Percentiles rank a stretch among this genome's conserved stretches.
phyloP scores from a whole-genome alignment of 2,113 vertebrate genomes.

The Halichoerus grypus region DNA sequence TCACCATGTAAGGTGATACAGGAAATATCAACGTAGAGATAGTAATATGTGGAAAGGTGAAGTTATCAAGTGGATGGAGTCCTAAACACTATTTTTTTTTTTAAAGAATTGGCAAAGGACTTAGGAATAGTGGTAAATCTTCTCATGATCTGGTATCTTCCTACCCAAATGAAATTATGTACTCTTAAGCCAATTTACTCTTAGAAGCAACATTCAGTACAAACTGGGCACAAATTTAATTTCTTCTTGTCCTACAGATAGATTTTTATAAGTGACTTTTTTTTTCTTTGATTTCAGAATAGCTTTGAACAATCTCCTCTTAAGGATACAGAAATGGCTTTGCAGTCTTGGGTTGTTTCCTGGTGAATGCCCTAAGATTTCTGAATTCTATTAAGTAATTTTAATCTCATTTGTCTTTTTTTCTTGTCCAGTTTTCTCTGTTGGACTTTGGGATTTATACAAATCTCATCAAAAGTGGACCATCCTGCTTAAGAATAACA shows the following conservation, averaged over 20 bases:
- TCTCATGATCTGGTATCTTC: background rate
- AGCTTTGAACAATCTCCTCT: conserved; percentile 58
- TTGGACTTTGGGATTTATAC: conserved; percentile 53
- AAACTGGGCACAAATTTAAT: conserved; percentile 55
- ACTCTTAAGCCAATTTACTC: conserved; percentile 57
- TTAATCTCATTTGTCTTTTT: conserved; percentile 62
- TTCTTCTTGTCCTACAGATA: conserved; percentile 60
- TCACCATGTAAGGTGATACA: background rate
- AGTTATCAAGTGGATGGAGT: background rate
- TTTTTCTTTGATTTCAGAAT: conserved; percentile 73
- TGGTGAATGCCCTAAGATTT: conserved; percentile 68
- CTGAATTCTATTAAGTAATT: conserved; percentile 71
- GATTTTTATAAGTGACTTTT: conserved; percentile 60
- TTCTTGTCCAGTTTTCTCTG: conserved; percentile 48
- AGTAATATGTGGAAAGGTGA: background rate
- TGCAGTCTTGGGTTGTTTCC: conserved; percentile 49
- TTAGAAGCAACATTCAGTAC: conserved; percentile 37
- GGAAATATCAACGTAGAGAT: background rate
- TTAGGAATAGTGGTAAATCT: conserved; percentile 32
- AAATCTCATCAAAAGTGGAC: conserved; percentile 74
- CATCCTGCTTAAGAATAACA: conserved; percentile 55
- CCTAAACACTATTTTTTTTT: background rate
- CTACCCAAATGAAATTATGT: conserved; percentile 14
- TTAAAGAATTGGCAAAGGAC: background rate
- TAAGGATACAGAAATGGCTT: conserved; percentile 35